phyloP scores from a whole-genome alignment of 2,888 invertebrate species.

The Mythimna vitellina region DNA sequence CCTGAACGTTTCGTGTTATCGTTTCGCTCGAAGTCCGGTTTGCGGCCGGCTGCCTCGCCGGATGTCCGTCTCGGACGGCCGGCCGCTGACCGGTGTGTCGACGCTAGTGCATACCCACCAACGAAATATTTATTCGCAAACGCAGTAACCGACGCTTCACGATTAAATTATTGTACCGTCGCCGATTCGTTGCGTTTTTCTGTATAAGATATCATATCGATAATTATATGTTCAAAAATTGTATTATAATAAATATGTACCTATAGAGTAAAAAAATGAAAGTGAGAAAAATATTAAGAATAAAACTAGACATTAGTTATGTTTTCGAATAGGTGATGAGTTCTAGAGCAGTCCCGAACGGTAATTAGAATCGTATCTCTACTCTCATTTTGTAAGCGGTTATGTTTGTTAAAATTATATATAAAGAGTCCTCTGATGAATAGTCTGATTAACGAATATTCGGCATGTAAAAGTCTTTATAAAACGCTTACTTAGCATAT shows the following conservation, averaged over 20 bases:
- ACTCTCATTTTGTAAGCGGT: slow-evolving; percentile 89
- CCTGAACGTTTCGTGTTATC: slow-evolving; percentile 65
- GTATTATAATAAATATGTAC: slow-evolving; percentile 89
- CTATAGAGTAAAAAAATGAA: slow-evolving; percentile 89
- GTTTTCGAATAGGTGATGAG: slow-evolving; percentile 87
- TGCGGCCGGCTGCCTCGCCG: slow-evolving; percentile 51
- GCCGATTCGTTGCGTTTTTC: slow-evolving; percentile 88
- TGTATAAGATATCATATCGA: slow-evolving; percentile 90
- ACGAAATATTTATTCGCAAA: slow-evolving; percentile 87
- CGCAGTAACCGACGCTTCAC: slow-evolving; percentile 87
- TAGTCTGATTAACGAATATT: slow-evolving; percentile 91
- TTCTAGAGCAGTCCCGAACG: slow-evolving; percentile 84
- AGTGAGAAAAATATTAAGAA: slow-evolving; percentile 90
- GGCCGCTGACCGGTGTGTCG: slow-evolving; percentile 48
- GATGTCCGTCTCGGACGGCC: slow-evolving; percentile 41
- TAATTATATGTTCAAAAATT: slow-evolving; percentile 90
- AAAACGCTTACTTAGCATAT: slow-evolving; percentile 91
- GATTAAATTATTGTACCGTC: slow-evolving; percentile 86
- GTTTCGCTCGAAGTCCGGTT: slow-evolving; percentile 61
- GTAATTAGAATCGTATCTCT: slow-evolving; percentile 83
- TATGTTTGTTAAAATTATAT: slow-evolving; percentile 90
- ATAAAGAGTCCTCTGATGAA: slow-evolving; percentile 90
- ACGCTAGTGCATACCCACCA: slow-evolving; percentile 78
- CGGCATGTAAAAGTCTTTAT: slow-evolving; percentile 91
- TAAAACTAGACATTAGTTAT: slow-evolving; percentile 88